A percentile compares a stretch with the other conserved stretches of the same genome.
Conservation (phyloP, 2,888 invertebrate genomes). For the Ametastegia equiseti region DNA sequence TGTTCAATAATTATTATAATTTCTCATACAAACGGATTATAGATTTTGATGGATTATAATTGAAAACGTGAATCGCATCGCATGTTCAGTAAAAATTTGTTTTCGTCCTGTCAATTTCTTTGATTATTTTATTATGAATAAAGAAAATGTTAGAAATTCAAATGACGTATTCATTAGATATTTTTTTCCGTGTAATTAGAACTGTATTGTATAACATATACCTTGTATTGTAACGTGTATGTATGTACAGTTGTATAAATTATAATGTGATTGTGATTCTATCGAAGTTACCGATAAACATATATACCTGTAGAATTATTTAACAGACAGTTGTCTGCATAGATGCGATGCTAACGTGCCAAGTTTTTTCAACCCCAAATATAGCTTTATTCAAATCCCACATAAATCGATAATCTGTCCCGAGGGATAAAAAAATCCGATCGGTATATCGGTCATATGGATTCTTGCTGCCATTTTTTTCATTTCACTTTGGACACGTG, state of each 20-base stretch:
- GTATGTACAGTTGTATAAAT: constrained; percentile 40
- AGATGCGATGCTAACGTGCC: neutral
- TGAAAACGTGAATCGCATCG: too few relatives aligned
- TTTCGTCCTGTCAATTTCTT: constrained; percentile 28
- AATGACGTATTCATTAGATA: constrained; percentile 7
- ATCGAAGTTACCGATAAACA: constrained; percentile 75
- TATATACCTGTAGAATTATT: constrained; percentile 54
- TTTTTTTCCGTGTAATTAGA: constrained; percentile 24
- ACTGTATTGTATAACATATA: constrained; percentile 6
- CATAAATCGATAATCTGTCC: too few relatives aligned
- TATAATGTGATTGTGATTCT: constrained; percentile 72
- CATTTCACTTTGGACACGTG: too few relatives aligned
- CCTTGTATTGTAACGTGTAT: constrained; percentile 23
- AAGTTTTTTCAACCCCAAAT: neutral
- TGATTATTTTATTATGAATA: constrained; percentile 13
- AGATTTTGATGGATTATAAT: constrained; percentile 47
- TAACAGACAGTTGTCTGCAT: constrained; percentile 32
- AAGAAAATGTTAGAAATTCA: constrained; percentile 19
- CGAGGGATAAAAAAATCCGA: neutral
- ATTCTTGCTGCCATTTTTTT: too few relatives aligned
- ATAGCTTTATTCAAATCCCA: too few relatives aligned
- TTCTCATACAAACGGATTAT: too few relatives aligned
- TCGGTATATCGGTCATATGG: too few relatives aligned
- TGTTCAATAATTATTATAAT: too few relatives aligned
- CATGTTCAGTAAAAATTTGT: neutral